A percentile compares a stretch with the other conserved stretches of the same genome.
These are phyloP conservation scores for Penelope pileata DNA, from an alignment of 2,113 vertebrate species.

Conservation along the genomic window DNA sequence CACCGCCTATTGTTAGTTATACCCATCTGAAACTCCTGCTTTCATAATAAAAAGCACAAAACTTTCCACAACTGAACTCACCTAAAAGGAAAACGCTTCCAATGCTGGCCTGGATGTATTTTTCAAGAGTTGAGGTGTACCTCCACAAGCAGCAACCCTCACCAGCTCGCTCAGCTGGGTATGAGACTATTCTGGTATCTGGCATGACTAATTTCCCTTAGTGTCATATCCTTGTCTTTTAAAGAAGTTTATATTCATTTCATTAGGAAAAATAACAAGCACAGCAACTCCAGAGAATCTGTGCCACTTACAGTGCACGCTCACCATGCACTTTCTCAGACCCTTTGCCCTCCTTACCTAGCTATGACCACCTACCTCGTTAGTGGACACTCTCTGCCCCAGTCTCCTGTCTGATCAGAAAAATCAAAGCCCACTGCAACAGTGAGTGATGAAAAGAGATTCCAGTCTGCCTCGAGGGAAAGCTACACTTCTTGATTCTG, in stretches of 20 bases:
- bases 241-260: not conserved
- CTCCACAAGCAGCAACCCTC: not conserved
- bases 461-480: not conserved
- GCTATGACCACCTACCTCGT: not conserved
- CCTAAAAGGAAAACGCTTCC: not conserved
- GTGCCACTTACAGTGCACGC: not conserved
- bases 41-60: not conserved
- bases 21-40: not conserved
- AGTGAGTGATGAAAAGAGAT: not conserved
- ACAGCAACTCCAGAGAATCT: not conserved
- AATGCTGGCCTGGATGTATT: not conserved
- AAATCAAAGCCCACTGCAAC: not conserved
- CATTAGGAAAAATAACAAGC: not conserved
- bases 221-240: not conserved
- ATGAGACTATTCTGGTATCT: not conserved
- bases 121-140: not conserved
- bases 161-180: not conserved
- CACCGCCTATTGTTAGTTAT: not conserved
- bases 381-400: not conserved
- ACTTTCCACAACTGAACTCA: not conserved
- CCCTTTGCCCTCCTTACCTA: not conserved
- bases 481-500: not conserved
- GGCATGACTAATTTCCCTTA: not conserved
- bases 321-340: not conserved
- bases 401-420: not conserved